These are phyloP conservation scores for Saxidomus purpurata DNA, from an alignment of 1,140 invertebrate genomes.

Conservation along the genomic window DNA sequence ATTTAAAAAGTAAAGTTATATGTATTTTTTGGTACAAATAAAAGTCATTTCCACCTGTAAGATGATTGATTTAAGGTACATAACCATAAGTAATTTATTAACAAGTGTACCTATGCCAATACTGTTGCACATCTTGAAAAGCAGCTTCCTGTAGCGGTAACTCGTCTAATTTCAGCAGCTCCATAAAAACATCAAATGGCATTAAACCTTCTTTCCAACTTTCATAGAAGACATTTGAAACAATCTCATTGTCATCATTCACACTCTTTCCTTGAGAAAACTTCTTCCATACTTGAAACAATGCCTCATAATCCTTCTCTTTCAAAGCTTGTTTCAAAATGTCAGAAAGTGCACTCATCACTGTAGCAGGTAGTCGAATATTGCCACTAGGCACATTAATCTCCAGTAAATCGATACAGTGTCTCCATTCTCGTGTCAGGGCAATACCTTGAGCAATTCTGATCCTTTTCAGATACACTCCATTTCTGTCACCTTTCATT, in stretches of 20 bases:
- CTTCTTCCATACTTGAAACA: neutral
- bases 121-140: neutral
- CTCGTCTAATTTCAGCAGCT: conserved; percentile 12
- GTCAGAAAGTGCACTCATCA: neutral
- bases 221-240: neutral
- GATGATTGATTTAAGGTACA: no score
- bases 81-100: no score
- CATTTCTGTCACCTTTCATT: neutral
- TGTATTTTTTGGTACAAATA: no score
- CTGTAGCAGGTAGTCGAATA: no score
- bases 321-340: conserved; percentile 5
- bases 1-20: no score
- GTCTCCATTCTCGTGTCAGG: conserved; percentile 13
- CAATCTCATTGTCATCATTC: neutral
- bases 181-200: conserved; percentile 12
- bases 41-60: no score
- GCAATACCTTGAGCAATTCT: neutral
- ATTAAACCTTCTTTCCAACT: conserved; percentile 9
- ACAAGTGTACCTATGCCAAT: neutral
- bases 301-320: neutral
- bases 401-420: neutral
- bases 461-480: neutral
- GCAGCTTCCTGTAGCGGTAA: neutral
- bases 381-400: neutral
- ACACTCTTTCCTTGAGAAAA: neutral